Evolutionary conservation across 1,140 invertebrate species (phyloP).

Genomic region (Pemphigus obesinymphae): DNA sequence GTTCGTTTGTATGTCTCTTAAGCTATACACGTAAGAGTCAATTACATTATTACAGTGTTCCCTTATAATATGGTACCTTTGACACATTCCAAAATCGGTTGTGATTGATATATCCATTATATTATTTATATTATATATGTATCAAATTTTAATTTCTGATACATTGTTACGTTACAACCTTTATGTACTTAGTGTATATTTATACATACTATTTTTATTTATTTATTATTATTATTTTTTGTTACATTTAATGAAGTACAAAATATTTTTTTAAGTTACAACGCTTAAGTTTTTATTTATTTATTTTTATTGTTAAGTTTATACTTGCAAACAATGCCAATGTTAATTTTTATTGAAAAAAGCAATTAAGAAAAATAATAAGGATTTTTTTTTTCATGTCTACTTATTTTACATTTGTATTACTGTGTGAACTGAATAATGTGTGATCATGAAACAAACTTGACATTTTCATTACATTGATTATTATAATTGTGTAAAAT

Average conservation of each 20-base stretch:
- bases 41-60: slow-evolving; percentile 16
- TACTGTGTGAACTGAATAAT: not conserved
- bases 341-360: not conserved
- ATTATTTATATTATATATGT: not conserved
- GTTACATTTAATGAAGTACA: slow-evolving; percentile 12
- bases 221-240: not conserved
- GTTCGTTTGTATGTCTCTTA: slow-evolving; percentile 10
- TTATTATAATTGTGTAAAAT: not conserved
- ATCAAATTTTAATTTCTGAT: not conserved
- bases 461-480: not conserved
- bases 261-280: slow-evolving; percentile 20
- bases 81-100: slow-evolving; percentile 9
- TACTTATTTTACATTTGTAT: not conserved
- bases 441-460: not conserved
- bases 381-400: not conserved
- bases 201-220: slow-evolving; percentile 6
- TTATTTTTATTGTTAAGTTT: slow-evolving; percentile 19
- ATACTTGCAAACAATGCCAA: slow-evolving; percentile 5
- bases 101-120: not conserved
- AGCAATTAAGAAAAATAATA: not conserved
- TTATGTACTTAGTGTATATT: slow-evolving; percentile 25
- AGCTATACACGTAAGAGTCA: not conserved
- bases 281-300: slow-evolving; percentile 13
- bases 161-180: not conserved
- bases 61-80: too few relatives aligned